These are phyloP conservation scores for Epistrophe eligans DNA, from an alignment of 2,888 invertebrate genomes.

Conservation along the genomic window DNA sequence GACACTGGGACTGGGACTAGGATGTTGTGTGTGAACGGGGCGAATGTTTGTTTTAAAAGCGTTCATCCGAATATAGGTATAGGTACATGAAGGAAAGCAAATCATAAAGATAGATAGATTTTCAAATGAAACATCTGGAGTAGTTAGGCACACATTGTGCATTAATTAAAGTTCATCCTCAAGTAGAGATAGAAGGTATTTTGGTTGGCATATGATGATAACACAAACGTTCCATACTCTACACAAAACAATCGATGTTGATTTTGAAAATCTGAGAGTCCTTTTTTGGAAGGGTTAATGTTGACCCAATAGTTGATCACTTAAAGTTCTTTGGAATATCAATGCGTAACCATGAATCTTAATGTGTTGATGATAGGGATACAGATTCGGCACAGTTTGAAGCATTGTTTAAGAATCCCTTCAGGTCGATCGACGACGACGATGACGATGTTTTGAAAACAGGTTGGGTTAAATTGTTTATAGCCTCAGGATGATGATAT, in stretches of 20 bases:
- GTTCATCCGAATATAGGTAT: slow-evolving; percentile 30
- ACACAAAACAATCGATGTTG: slow-evolving; percentile 33
- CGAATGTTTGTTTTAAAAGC: slow-evolving; percentile 54
- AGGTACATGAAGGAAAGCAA: slow-evolving; percentile 37
- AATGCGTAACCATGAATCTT: slow-evolving; percentile 26
- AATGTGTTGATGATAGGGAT: slow-evolving; percentile 12
- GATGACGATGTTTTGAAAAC: slow-evolving; percentile 1
- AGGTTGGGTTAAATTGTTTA: slow-evolving; percentile 6
- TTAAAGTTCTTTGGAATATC: slow-evolving; percentile 20
- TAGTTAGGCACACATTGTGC: slow-evolving; percentile 53
- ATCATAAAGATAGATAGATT: slow-evolving; percentile 47
- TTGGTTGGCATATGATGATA: slow-evolving; percentile 4
- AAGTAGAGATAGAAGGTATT: slow-evolving; percentile 8
- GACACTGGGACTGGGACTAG: not conserved
- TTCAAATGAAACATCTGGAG: slow-evolving; percentile 58
- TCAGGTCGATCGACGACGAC: not conserved
- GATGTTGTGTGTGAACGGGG: not conserved
- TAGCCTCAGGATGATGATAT: not conserved
- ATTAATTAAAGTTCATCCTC: slow-evolving; percentile 64
- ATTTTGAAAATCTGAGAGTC: slow-evolving; percentile 41
- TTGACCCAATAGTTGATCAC: slow-evolving; percentile 48
- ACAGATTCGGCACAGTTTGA: not conserved
- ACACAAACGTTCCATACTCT: not conserved
- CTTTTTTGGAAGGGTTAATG: slow-evolving; percentile 21
- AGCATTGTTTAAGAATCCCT: not conserved